Base-by-base conservation (phyloP, 2,797 vertebrate genomes). In the Cuculus canorus region DNA sequence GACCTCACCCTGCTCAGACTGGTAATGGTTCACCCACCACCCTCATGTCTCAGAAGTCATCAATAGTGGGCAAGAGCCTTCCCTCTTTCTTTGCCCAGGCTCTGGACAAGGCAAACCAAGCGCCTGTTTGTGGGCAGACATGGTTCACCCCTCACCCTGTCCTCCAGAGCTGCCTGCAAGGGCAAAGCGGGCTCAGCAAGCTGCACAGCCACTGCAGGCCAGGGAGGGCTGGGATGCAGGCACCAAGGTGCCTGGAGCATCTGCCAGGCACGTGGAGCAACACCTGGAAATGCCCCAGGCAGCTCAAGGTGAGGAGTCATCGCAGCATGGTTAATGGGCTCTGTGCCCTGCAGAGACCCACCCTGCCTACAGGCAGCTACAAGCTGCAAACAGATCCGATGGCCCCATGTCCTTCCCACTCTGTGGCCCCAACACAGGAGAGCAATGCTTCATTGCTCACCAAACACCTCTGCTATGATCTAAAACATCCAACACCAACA, bases 41-140 rank as follows among this genome's bases (percentile, higher is more conserved):
- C 18, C 57, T 30, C 1, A 0, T 2, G 3, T 30, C 16, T 37
- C 64, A 27, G 13, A 50, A 41, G 17, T 57, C 33, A 5, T 18
- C 41, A 65, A 64, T 30, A 21, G 18, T 39, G 24, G 33, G 57
- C 1, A 5, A 75, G 11, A 80, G 45, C 47, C 32, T 69, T 53
- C 63, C 24, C 24, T 3, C 17, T 69, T 13, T 43, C 63, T 57
- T 39, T 39, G 39, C 13, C 3, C 4, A 48, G 4, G 33, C 77
- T 50, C 59, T 10, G 17, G 12, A 30, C 2, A 2, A 59, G n/a
- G 65, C 35, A 43, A 71, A 70, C 23, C 8, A 33, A 72, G 28
- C 0, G 0, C 28, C 60, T 0, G 1, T 30, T 48, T 4, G 6
- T 1, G 7, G 27, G 33, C 28, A 33, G 33, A 32, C 11, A 41